These are phyloP conservation scores for Ophraella communa DNA, from an alignment of 2,888 invertebrate genomes.

Conservation along the genomic window DNA sequence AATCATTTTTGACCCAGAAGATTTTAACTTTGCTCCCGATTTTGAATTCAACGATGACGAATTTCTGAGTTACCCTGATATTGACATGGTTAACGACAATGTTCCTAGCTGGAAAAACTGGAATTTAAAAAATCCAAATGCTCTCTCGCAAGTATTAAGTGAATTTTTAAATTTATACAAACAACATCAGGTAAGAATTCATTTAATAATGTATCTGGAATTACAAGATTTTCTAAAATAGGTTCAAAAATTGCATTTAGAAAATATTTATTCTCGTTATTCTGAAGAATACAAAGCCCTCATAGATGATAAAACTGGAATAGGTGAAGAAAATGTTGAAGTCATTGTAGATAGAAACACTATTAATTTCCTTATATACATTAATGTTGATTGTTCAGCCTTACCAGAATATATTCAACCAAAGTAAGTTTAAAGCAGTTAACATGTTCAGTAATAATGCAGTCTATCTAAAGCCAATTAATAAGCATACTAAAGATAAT, in stretches of 20 bases:
- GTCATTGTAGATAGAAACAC: conserved; percentile 64
- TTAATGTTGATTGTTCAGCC: conserved; percentile 69
- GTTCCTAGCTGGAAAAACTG: conserved; percentile 70
- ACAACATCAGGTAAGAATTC: conserved; percentile 65
- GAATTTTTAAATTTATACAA: conserved; percentile 70
- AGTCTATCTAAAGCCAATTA: no score
- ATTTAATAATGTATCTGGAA: neutral
- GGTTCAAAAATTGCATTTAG: conserved; percentile 55
- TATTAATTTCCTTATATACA: conserved; percentile 68
- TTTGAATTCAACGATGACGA: conserved; percentile 75
- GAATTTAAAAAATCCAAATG: conserved; percentile 67
- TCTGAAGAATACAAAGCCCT: conserved; percentile 71
- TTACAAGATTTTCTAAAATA: conserved; percentile 16
- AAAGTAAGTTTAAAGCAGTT: conserved; percentile 41
- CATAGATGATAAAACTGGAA: conserved; percentile 62
- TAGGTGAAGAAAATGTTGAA: conserved; percentile 68
- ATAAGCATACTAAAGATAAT: no score
- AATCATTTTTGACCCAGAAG: conserved; percentile 68
- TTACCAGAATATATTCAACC: conserved; percentile 63
- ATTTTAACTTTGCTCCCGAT: conserved; percentile 70
- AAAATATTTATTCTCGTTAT: conserved; percentile 64
- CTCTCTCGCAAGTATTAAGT: conserved; percentile 67
- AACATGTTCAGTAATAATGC: no score
- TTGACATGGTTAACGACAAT: conserved; percentile 62
- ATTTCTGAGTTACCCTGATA: conserved; percentile 68